Conservation (phyloP, 2,888 invertebrate genomes). For the Nomada flava region DNA sequence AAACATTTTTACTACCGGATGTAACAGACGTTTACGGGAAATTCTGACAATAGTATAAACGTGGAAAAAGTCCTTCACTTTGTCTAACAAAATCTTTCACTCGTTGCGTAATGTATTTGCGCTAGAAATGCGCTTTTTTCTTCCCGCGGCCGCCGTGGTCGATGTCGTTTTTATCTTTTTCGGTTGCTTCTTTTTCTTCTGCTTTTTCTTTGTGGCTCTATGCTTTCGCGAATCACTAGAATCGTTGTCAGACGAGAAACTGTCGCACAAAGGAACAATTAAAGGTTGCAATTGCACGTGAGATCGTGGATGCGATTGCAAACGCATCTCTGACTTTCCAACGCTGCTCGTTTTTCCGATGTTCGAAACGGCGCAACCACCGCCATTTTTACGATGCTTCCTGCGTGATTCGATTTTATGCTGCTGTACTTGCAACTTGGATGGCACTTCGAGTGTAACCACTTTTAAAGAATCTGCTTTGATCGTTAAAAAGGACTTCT, state of each 20-base stretch:
- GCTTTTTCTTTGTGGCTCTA: slow-evolving; percentile 70
- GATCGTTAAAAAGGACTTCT: slow-evolving; percentile 63
- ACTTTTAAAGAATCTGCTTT: slow-evolving; percentile 77
- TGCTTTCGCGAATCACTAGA: slow-evolving; percentile 60
- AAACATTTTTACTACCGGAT: not conserved
- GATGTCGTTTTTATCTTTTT: slow-evolving; percentile 67
- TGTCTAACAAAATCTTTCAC: slow-evolving; percentile 4
- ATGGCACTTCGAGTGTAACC: slow-evolving; percentile 42
- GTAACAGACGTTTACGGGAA: not conserved
- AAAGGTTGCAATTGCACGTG: slow-evolving; percentile 42
- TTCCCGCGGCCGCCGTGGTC: slow-evolving; percentile 29
- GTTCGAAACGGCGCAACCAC: slow-evolving; percentile 1
- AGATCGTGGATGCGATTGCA: slow-evolving; percentile 35
- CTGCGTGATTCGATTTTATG: slow-evolving; percentile 75
- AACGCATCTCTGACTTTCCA: slow-evolving; percentile 33
- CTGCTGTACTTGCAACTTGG: slow-evolving; percentile 70
- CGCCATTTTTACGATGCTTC: slow-evolving; percentile 31
- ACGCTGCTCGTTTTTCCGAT: slow-evolving; percentile 6
- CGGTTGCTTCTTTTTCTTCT: slow-evolving; percentile 70
- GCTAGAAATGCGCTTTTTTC: slow-evolving; percentile 74
- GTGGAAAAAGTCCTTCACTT: not conserved
- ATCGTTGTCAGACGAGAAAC: slow-evolving; percentile 63
- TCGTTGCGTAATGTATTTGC: slow-evolving; percentile 45
- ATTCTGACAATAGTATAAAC: not conserved
- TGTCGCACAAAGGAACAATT: slow-evolving; percentile 64